A percentile compares a stretch with the other conserved stretches of the same genome.
phyloP scores from a whole-genome alignment of 2,797 vertebrate species.

The Pteronotus mesoamericanus region DNA sequence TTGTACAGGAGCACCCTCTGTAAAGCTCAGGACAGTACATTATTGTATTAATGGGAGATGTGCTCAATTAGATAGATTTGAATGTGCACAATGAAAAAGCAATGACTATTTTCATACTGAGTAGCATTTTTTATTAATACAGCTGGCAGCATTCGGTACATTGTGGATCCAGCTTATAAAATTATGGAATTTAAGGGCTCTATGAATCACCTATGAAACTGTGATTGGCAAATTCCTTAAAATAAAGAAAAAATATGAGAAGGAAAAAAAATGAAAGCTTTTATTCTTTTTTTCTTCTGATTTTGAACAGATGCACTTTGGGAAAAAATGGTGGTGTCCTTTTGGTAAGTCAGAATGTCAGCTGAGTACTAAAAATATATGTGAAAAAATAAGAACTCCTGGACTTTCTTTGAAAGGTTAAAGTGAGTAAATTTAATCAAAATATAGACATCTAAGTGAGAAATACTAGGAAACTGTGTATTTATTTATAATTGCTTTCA shows the following conservation, averaged over 20 bases:
- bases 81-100: neutral
- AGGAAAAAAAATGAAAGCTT: constrained; percentile 65
- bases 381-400: constrained; percentile 58
- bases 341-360: constrained; percentile 83
- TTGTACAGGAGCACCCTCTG: neutral
- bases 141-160: neutral
- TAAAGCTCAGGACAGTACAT: neutral
- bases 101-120: neutral
- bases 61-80: neutral
- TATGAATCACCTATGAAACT: constrained; percentile 59
- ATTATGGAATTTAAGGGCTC: constrained; percentile 45
- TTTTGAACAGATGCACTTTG: constrained; percentile 79
- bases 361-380: constrained; percentile 71
- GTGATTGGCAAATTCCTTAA: constrained; percentile 52
- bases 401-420: constrained; percentile 83
- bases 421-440: constrained; percentile 84
- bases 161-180: neutral
- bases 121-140: neutral
- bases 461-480: constrained; percentile 77
- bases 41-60: neutral
- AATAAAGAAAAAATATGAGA: constrained; percentile 59
- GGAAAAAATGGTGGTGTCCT: constrained; percentile 79
- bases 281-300: constrained; percentile 77
- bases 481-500: constrained; percentile 79
- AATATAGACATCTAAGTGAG: constrained; percentile 82